Conservation (phyloP, 1,140 invertebrate genomes). For the Drosophila burlai region DNA sequence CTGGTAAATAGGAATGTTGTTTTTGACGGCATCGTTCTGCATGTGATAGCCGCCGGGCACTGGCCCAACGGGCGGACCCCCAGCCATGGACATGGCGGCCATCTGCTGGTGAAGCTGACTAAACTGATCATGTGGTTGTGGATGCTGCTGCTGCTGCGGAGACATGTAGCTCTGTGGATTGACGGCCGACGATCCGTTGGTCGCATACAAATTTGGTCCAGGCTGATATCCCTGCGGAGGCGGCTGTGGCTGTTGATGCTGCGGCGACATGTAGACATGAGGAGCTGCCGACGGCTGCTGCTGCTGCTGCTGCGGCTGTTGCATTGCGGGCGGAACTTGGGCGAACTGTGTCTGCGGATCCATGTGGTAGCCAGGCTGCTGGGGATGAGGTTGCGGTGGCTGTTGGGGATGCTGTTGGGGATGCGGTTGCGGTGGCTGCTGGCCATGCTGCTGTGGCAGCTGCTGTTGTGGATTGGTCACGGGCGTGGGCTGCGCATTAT, state of each 20-base stretch:
- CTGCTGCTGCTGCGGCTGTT: constrained; percentile 48
- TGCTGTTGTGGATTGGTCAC: constrained; percentile 48
- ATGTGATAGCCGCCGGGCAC: constrained; percentile 62
- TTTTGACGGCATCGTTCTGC: constrained; percentile 77
- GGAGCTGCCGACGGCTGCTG: constrained; percentile 48
- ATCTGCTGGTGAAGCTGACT: constrained; percentile 82
- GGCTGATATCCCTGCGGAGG: constrained; percentile 56
- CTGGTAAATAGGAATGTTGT: constrained; percentile 85
- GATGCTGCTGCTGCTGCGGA: constrained; percentile 38
- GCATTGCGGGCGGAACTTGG: constrained; percentile 53
- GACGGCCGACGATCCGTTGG: constrained; percentile 64
- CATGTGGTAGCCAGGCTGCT: constrained; percentile 39
- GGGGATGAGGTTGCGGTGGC: constrained; percentile 44
- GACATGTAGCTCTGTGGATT: constrained; percentile 59
- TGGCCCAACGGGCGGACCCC: constrained; percentile 42
- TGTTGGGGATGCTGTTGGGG: constrained; percentile 50
- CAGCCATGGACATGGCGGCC: constrained; percentile 67
- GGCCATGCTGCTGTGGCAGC: constrained; percentile 16
- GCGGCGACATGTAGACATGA: constrained; percentile 66
- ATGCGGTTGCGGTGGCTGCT: constrained; percentile 45
- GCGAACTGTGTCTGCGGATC: constrained; percentile 60
- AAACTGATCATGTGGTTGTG: constrained; percentile 64
- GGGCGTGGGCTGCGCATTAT: constrained; percentile 47
- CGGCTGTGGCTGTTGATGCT: constrained; percentile 61
- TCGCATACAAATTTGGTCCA: constrained; percentile 55